Percentiles rank a stretch among this genome's conserved stretches.
These are phyloP conservation scores for Ciona savignyi DNA, from an alignment of 23 tunicate genomes.

Conservation along the genomic window DNA sequence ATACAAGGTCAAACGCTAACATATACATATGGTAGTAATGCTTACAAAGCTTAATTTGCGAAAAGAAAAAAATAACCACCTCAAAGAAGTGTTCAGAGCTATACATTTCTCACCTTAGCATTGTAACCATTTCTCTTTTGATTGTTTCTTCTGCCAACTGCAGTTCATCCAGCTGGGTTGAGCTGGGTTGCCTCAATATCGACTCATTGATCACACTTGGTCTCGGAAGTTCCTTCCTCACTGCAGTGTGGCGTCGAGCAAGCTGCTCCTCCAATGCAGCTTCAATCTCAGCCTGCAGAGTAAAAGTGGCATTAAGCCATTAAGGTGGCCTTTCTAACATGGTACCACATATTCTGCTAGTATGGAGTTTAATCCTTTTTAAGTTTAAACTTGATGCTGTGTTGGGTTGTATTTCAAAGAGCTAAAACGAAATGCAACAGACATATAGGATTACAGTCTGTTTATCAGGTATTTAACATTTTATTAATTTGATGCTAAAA, in stretches of 20 bases:
- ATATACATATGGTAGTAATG: too few relatives aligned
- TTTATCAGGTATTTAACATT: too few relatives aligned
- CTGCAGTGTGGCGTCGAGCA: slow-evolving; percentile 65
- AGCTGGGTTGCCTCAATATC: slow-evolving; percentile 39
- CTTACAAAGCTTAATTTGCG: neutral
- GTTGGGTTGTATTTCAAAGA: too few relatives aligned
- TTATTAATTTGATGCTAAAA: too few relatives aligned
- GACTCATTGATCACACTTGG: slow-evolving; percentile 85
- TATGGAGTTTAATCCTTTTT: too few relatives aligned
- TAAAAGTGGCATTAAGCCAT: too few relatives aligned
- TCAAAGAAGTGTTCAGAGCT: neutral
- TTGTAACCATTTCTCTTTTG: slow-evolving; percentile 91
- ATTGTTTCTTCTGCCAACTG: slow-evolving; percentile 95
- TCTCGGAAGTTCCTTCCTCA: slow-evolving; percentile 69
- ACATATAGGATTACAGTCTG: too few relatives aligned
- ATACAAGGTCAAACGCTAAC: too few relatives aligned
- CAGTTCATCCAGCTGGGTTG: slow-evolving; percentile 42
- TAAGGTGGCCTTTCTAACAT: too few relatives aligned
- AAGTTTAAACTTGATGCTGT: too few relatives aligned
- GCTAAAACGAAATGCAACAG: too few relatives aligned
- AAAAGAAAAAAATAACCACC: neutral
- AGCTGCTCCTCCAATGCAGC: slow-evolving; percentile 30
- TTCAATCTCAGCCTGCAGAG: slow-evolving; percentile 2
- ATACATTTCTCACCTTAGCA: slow-evolving; percentile 47
- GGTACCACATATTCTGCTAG: too few relatives aligned